Conservation (phyloP, 2,113 vertebrate species). For the Cavia porcellus region DNA sequence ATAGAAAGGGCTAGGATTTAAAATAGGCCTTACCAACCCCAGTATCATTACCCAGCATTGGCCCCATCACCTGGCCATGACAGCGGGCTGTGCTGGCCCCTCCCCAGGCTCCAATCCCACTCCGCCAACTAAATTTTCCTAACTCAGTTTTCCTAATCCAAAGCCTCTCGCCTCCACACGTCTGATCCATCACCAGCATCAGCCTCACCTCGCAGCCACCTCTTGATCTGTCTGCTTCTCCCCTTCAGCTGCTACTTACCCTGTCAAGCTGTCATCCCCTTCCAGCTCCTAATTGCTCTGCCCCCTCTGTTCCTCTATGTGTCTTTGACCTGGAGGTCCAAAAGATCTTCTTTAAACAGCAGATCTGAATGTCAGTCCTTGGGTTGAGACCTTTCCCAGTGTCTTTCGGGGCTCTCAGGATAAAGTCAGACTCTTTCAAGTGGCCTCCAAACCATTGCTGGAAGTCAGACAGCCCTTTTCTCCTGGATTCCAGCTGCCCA, state of each 20-base stretch:
- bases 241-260: neutral
- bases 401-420: slow-evolving; percentile 3
- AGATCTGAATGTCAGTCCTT: slow-evolving; percentile 31
- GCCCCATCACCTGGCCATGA: neutral
- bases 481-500: neutral
- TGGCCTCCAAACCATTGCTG: neutral
- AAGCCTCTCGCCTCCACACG: neutral
- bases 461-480: neutral
- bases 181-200: neutral
- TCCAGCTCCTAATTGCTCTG: neutral
- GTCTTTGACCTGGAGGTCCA: neutral
- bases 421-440: neutral
- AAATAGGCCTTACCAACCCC: neutral
- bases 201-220: neutral
- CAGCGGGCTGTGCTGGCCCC: neutral
- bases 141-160: neutral
- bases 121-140: neutral
- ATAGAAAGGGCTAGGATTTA: neutral
- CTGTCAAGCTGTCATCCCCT: neutral
- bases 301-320: neutral
- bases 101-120: neutral
- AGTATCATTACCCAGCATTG: neutral
- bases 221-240: neutral
- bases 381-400: slow-evolving; percentile 17
- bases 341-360: slow-evolving; percentile 13